Evolutionary conservation across 2,113 vertebrate species (phyloP).

Genomic region (Carassius auratus): DNA sequence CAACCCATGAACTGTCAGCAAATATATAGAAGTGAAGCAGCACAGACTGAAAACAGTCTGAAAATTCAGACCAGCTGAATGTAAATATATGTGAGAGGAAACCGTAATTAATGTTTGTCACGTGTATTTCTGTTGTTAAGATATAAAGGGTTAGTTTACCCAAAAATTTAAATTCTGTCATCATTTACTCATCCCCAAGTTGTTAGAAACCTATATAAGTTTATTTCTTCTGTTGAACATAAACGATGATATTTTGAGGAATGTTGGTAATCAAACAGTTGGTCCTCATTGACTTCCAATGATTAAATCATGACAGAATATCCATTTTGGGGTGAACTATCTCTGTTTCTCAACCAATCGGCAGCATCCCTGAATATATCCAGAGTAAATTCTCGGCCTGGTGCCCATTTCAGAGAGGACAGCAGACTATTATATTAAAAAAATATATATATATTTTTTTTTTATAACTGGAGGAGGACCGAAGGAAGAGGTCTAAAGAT

Average conservation of each 20-base stretch:
- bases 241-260: not conserved
- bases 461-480: not conserved
- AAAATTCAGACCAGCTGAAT: not conserved
- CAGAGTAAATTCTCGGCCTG: not conserved
- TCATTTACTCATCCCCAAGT: not conserved
- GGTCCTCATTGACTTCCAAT: not conserved
- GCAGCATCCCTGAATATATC: not conserved
- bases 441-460: not conserved
- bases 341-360: not conserved
- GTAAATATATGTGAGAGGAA: not conserved
- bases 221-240: not conserved
- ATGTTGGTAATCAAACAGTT: not conserved
- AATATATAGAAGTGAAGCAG: not conserved
- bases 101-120: not conserved
- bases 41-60: not conserved
- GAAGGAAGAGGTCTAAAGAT: not conserved
- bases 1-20: conserved; percentile 25
- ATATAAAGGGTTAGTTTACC: not conserved
- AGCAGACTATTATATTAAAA: not conserved
- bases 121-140: not conserved
- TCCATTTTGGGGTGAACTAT: not conserved
- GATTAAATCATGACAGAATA: not conserved
- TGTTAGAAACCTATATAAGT: not conserved
- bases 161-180: not conserved
- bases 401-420: conserved; percentile 2